Percentiles rank a stretch among this genome's conserved stretches.
These are phyloP conservation scores for Hemithea aestivaria DNA, from an alignment of 2,888 invertebrate species.

Conservation along the genomic window DNA sequence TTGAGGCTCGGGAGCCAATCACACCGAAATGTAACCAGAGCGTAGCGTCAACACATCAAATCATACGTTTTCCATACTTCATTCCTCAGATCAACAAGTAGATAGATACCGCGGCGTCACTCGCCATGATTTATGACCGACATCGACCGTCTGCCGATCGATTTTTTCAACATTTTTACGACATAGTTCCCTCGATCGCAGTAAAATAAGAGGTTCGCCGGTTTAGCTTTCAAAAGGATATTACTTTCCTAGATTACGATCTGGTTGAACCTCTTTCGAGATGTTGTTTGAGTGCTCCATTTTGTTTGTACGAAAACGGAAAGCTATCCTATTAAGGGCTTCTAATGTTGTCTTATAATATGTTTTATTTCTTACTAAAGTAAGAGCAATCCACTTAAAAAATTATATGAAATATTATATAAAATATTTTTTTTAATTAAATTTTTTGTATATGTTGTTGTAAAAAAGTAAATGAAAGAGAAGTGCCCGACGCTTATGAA, in stretches of 20 bases:
- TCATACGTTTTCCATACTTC: conserved; percentile 5
- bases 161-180: conserved; percentile 41
- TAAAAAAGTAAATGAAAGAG: too few relatives aligned
- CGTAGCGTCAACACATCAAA: conserved; percentile 11
- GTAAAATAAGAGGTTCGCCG: conserved; percentile 38
- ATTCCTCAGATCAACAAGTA: conserved; percentile 46
- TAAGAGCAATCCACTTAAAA: too few relatives aligned
- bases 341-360: too few relatives aligned
- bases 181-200: conserved; percentile 26
- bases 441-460: too few relatives aligned
- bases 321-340: conserved; percentile 7
- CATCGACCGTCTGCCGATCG: conserved; percentile 36
- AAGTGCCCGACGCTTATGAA: too few relatives aligned
- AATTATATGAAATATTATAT: too few relatives aligned
- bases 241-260: conserved; percentile 61
- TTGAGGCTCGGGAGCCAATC: too few relatives aligned
- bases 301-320: conserved; percentile 12
- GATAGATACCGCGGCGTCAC: conserved; percentile 34
- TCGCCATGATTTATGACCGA: conserved; percentile 48
- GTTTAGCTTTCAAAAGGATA: conserved; percentile 53
- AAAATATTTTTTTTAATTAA: too few relatives aligned
- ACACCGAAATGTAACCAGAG: too few relatives aligned
- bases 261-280: conserved; percentile 39
- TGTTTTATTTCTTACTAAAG: too few relatives aligned
- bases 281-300: conserved; percentile 25